Base-by-base conservation (phyloP, 2,113 vertebrate genomes). In the Onychostoma macrolepis region DNA sequence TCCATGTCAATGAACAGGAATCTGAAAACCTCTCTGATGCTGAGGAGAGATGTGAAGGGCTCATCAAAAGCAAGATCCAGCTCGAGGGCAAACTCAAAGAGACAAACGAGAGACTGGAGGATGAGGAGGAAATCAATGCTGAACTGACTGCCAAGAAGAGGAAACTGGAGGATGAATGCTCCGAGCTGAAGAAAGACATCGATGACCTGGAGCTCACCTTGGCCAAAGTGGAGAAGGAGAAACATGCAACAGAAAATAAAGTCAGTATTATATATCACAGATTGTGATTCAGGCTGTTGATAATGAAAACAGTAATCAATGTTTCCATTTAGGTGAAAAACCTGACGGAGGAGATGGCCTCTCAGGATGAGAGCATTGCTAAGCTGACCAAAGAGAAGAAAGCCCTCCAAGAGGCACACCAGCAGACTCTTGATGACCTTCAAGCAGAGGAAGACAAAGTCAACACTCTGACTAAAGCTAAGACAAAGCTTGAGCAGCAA, bases 51-150 rank as follows among this genome's bases (percentile, higher is more conserved):
- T 96, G 95, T 89, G 95, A 96, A 28, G 94, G 95, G 56, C 92
- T 96, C n/a, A 96, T 96, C 58, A 96, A 96, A 94, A 94, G 91
- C 43, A 96, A 96, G 93, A 96, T 96, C 75, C 96, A 96, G 13
- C 88, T 96, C 1, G 85, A 86, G 30, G 85, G 50, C 17, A 86
- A 82, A 86, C 85, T 82, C 65, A 86, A 86, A 86, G 79, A 86
- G 69, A 63, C 85, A 33, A 82, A 6, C 24, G 79, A 86, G 45
- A 48, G 45, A 48, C 45, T 48, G 45, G 45, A 48, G 45, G 45
- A 48, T 48, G 45, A 86, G 21, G 83, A 87, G 63, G 86, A 78
- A 15, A 45, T 45, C 43, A 45, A 45, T 45, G 43, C 43, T 45
- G 43, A 45, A 45, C 43, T 45, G 43, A 45, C 43, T 45, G 43